phyloP scores from a whole-genome alignment of 2,888 invertebrate species.

The Emmelina monodactyla region DNA sequence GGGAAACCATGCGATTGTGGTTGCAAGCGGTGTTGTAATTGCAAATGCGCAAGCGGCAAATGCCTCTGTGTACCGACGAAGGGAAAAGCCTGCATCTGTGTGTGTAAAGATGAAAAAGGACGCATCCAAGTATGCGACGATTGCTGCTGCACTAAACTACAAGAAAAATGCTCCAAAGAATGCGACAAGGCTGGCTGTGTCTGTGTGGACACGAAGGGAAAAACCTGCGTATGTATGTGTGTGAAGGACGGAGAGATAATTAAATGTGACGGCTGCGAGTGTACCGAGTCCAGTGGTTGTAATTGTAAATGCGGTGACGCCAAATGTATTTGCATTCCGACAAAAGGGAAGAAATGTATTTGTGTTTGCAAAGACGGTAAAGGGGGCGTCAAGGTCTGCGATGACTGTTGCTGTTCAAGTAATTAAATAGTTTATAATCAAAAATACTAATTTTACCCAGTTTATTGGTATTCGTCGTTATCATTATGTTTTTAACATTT shows the following conservation, averaged over 20 bases:
- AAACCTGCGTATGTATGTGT: conserved; percentile 15
- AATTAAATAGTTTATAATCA: not conserved
- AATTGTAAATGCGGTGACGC: conserved; percentile 18
- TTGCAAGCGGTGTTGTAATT: conserved; percentile 2
- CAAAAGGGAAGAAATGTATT: conserved; percentile 20
- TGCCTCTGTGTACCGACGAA: conserved; percentile 17
- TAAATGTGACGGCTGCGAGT: conserved; percentile 8
- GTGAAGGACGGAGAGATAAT: conserved; percentile 9
- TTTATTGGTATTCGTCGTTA: too few species aligned
- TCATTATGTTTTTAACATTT: too few species aligned
- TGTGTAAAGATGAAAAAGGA: conserved; percentile 16
- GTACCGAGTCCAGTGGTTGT: not conserved
- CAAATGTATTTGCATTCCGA: conserved; percentile 27
- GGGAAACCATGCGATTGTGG: too few species aligned
- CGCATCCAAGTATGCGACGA: conserved; percentile 10
- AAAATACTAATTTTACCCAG: too few species aligned
- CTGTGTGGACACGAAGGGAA: conserved; percentile 15
- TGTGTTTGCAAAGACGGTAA: conserved; percentile 21
- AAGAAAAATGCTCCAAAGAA: too few species aligned
- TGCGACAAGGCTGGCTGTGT: conserved; percentile 23
- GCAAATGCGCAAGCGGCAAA: conserved; percentile 8
- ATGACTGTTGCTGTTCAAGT: conserved; percentile 16
- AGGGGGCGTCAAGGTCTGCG: conserved; percentile 18
- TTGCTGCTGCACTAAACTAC: conserved; percentile 1
- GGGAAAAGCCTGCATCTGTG: conserved; percentile 12